Conservation (phyloP, 2,113 vertebrate species). For the Girardinichthys multiradiatus region DNA sequence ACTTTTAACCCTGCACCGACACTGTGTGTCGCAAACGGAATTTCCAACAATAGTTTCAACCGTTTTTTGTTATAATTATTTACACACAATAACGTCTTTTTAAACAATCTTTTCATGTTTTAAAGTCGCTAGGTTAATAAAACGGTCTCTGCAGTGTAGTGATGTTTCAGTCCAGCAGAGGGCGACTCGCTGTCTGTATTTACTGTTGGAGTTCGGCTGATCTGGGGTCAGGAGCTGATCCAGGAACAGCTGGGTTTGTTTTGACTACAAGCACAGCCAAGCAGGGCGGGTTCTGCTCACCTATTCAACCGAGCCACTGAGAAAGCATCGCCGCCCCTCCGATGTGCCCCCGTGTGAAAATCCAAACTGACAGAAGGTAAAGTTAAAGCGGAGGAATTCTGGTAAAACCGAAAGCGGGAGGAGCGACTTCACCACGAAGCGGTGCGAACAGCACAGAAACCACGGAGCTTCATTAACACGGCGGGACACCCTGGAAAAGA, state of each 20-base stretch:
- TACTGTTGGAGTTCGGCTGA: conserved; percentile 18
- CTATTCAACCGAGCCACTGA: too few species aligned
- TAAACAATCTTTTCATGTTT: neutral
- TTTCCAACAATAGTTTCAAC: too few species aligned
- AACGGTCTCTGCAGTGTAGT: conserved; percentile 40
- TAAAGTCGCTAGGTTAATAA: neutral
- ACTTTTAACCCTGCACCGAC: conserved; percentile 12
- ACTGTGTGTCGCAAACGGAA: neutral
- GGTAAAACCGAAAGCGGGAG: conserved; percentile 18
- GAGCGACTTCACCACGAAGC: neutral
- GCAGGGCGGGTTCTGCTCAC: conserved; percentile 12
- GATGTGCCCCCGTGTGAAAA: rapidly evolving
- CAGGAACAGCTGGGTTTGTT: conserved; percentile 26
- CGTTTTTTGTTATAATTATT: neutral
- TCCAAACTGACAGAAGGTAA: neutral
- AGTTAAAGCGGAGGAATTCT: conserved; percentile 48
- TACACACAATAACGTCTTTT: neutral
- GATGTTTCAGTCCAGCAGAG: conserved; percentile 13
- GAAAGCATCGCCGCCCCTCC: neutral
- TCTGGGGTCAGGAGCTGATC: conserved; percentile 38
- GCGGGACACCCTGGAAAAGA: conserved; percentile 67
- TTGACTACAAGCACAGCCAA: rapidly evolving
- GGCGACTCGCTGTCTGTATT: conserved; percentile 13
- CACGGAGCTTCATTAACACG: neutral
- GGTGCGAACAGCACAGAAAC: conserved; percentile 5